Conservation (phyloP, 1,140 invertebrate genomes). For the Zaprionus tsacasi region DNA sequence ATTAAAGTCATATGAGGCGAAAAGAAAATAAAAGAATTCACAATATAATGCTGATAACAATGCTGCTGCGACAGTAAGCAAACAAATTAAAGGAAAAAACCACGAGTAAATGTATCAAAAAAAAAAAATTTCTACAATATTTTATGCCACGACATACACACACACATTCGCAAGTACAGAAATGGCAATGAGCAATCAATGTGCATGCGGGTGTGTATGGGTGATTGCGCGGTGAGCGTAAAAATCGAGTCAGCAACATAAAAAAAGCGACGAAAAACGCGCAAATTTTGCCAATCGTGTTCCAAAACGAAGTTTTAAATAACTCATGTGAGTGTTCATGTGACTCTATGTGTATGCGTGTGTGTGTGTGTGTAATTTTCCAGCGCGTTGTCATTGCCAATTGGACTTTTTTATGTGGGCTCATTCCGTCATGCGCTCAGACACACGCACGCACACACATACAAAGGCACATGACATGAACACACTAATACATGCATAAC, state of each 20-base stretch:
- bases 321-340: slow-evolving; percentile 51
- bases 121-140: slow-evolving; percentile 53
- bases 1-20: slow-evolving; percentile 60
- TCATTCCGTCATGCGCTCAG: slow-evolving; percentile 69
- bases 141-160: slow-evolving; percentile 73
- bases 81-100: slow-evolving; percentile 19
- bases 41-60: slow-evolving; percentile 19
- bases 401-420: slow-evolving; percentile 59
- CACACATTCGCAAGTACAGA: slow-evolving; percentile 39
- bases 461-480: slow-evolving; percentile 56
- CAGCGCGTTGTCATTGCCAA: slow-evolving; percentile 67
- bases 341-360: slow-evolving; percentile 50
- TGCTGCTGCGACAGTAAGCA: slow-evolving; percentile 55
- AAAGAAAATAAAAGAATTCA: slow-evolving; percentile 25
- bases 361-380: slow-evolving; percentile 66
- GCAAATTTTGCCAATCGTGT: slow-evolving; percentile 39
- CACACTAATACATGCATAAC: slow-evolving; percentile 41
- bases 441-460: slow-evolving; percentile 41
- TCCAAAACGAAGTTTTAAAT: slow-evolving; percentile 48
- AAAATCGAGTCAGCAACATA: slow-evolving; percentile 23
- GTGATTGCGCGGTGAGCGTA: slow-evolving; percentile 33
- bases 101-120: slow-evolving; percentile 19
- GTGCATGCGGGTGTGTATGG: slow-evolving; percentile 21
- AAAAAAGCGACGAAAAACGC: slow-evolving; percentile 22
- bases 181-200: slow-evolving; percentile 51